Conservation (phyloP, 1,140 invertebrate species). For the Pachypeltis micranthus region DNA sequence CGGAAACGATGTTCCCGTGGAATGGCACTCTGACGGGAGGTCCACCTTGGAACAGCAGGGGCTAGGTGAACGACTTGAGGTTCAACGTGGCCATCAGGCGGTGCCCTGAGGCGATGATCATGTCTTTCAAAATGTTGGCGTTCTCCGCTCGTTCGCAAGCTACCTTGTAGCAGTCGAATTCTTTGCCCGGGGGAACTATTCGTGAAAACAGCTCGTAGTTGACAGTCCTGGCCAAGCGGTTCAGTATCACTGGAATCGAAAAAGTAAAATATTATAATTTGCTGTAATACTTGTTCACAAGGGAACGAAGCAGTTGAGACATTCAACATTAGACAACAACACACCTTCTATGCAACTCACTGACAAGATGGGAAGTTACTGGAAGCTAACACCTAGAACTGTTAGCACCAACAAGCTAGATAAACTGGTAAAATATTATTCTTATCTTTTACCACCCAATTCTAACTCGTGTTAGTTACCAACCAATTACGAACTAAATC, state of each 20-base stretch:
- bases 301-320: no score
- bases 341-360: no score
- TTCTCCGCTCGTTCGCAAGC: constrained; percentile 32
- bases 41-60: constrained; percentile 10
- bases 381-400: no score
- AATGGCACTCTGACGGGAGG: constrained; percentile 2
- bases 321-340: no score
- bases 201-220: constrained; percentile 21
- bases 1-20: constrained; percentile 10
- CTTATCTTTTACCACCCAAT: no score
- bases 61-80: constrained; percentile 22
- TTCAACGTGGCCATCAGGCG: constrained; percentile 38
- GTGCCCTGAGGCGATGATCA: constrained; percentile 47
- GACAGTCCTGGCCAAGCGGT: constrained; percentile 20
- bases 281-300: no score
- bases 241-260: constrained; percentile 22
- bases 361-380: no score
- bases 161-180: constrained; percentile 26
- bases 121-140: constrained; percentile 46
- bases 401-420: no score
- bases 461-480: no score
- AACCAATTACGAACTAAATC: no score
- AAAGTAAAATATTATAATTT: no score
- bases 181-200: constrained; percentile 22
- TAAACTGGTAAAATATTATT: no score